Percentiles rank a stretch among this genome's conserved stretches.
Conservation (phyloP, 2,888 invertebrate species). For the Pyralis farinalis region DNA sequence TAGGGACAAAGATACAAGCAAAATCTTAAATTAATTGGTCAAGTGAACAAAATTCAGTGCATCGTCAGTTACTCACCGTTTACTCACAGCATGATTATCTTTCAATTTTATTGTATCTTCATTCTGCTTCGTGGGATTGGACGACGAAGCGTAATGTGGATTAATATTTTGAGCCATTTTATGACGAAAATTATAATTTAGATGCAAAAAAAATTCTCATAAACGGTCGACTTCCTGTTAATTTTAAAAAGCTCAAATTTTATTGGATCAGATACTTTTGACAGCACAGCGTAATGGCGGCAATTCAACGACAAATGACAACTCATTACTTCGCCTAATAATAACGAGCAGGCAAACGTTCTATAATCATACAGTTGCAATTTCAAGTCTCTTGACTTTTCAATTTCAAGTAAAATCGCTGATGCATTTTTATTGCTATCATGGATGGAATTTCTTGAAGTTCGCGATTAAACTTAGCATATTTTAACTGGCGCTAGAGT, state of each 20-base stretch:
- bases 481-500: too few species aligned
- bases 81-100: constrained; percentile 94
- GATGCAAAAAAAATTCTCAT: constrained; percentile 68
- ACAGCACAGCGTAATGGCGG: constrained; percentile 69
- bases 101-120: constrained; percentile 88
- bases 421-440: too few species aligned
- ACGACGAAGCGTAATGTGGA: constrained; percentile 87
- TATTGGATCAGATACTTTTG: constrained; percentile 64
- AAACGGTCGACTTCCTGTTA: constrained; percentile 62
- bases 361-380: too few species aligned
- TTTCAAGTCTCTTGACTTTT: too few species aligned
- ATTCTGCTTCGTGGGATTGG: constrained; percentile 88
- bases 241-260: constrained; percentile 77
- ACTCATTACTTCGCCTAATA: too few species aligned
- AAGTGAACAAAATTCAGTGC: constrained; percentile 9
- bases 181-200: constrained; percentile 44
- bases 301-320: constrained; percentile 29
- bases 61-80: constrained; percentile 84
- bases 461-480: too few species aligned
- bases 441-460: too few species aligned
- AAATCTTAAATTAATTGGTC: neutral
- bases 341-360: too few species aligned
- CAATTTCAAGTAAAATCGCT: too few species aligned
- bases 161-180: constrained; percentile 94
- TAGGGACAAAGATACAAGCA: constrained; percentile 55